phyloP scores from a whole-genome alignment of 1,140 invertebrate genomes.

The Scaptomyza hsui region DNA sequence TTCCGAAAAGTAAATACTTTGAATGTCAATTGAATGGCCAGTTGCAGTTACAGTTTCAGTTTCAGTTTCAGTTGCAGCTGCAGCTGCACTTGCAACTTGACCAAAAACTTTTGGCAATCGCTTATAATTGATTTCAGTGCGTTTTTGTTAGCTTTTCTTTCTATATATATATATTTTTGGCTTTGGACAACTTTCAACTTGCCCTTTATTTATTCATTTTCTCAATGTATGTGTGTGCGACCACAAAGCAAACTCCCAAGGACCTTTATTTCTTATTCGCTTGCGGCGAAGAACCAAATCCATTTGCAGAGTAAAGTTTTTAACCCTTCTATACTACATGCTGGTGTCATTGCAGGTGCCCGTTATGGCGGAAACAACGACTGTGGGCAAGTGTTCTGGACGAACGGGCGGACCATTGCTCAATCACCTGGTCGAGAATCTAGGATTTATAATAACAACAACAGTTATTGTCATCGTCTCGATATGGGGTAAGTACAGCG shows the following conservation, averaged over 20 bases:
- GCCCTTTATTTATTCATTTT: slow-evolving; percentile 27
- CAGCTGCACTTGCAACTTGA: slow-evolving; percentile 2
- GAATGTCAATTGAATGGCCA: slow-evolving; percentile 33
- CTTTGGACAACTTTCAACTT: slow-evolving; percentile 8
- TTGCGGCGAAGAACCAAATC: not conserved
- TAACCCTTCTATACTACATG: slow-evolving; percentile 6
- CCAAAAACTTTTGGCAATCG: slow-evolving; percentile 35
- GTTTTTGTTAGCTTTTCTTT: slow-evolving; percentile 13
- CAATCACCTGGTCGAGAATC: slow-evolving; percentile 67
- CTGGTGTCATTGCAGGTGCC: slow-evolving; percentile 63
- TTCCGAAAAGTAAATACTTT: slow-evolving; percentile 14
- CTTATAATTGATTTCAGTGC: slow-evolving; percentile 48
- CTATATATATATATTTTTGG: slow-evolving; percentile 15
- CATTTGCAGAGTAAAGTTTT: slow-evolving; percentile 4
- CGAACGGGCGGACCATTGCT: slow-evolving; percentile 42
- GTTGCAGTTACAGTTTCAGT: slow-evolving; percentile 1
- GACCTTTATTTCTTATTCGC: not conserved
- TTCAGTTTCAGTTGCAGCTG: slow-evolving; percentile 9
- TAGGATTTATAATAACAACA: slow-evolving; percentile 65
- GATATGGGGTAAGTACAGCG: slow-evolving; percentile 60
- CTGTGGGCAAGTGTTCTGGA: slow-evolving; percentile 54
- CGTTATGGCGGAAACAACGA: slow-evolving; percentile 51
- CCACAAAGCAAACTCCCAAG: not conserved
- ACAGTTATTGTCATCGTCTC: slow-evolving; percentile 50
- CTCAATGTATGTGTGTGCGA: slow-evolving; percentile 1